phyloP scores from a whole-genome alignment of 2,888 invertebrate genomes.

The Dasypolia templi region DNA sequence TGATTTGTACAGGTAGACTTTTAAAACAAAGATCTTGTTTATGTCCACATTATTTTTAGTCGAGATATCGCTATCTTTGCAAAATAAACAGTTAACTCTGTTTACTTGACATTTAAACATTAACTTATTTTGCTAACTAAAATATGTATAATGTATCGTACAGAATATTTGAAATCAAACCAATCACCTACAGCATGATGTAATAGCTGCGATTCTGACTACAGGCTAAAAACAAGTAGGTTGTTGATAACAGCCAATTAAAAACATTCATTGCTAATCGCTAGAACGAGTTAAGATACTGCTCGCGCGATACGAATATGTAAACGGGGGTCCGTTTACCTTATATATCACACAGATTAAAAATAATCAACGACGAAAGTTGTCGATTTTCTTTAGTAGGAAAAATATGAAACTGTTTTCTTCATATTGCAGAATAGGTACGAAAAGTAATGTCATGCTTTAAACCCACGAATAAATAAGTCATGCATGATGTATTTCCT shows the following conservation, averaged over 20 bases:
- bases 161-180: background rate
- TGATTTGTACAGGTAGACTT: conserved; percentile 13
- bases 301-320: conserved; percentile 27
- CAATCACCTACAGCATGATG: conserved; percentile 53
- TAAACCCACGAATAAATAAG: conserved; percentile 1
- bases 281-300: conserved; percentile 41
- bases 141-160: background rate
- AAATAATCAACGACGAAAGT: conserved; percentile 1
- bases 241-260: conserved; percentile 53
- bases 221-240: conserved; percentile 42
- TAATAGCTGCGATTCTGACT: conserved; percentile 49
- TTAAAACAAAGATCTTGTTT: conserved; percentile 31
- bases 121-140: conserved; percentile 4
- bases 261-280: conserved; percentile 44
- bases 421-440: background rate
- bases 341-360: too few species aligned
- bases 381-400: background rate
- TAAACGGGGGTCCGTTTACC: too few species aligned
- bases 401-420: background rate
- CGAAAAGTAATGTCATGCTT: background rate
- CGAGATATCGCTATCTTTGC: conserved; percentile 47
- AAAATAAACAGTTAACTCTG: conserved; percentile 38
- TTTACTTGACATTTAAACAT: conserved; percentile 24
- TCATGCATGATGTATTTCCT: conserved; percentile 10
- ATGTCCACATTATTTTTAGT: conserved; percentile 32